phyloP scores from a whole-genome alignment of 1,140 invertebrate genomes.

The Coenobita brevimanus region DNA sequence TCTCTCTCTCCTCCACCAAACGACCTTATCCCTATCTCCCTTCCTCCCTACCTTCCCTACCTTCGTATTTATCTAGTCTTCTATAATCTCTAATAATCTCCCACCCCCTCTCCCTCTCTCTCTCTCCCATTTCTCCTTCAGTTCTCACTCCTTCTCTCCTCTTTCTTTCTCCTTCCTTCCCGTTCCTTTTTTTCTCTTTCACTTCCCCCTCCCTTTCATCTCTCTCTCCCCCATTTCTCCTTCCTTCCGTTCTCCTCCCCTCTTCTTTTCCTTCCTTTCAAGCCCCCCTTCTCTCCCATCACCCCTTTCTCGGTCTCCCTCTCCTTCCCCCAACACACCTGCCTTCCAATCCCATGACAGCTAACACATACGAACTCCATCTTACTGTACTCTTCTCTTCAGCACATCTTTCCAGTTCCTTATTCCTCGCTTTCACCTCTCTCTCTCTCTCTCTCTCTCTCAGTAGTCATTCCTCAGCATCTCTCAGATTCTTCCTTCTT shows the following conservation, averaged over 20 bases:
- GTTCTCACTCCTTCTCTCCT: no score
- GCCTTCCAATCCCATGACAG: neutral
- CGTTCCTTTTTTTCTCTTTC: neutral
- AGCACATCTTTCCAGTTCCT: neutral
- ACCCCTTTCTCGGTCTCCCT: neutral
- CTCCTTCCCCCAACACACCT: neutral
- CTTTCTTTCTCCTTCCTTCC: neutral
- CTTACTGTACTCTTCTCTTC: neutral
- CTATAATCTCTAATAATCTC: no score
- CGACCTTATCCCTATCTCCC: no score
- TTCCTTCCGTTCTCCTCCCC: neutral
- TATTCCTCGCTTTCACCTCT: neutral
- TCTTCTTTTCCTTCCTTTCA: neutral
- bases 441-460: neutral
- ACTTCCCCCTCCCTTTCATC: no score
- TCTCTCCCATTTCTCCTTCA: neutral
- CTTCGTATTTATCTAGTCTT: no score
- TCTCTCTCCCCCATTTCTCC: neutral
- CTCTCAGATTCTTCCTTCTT: neutral
- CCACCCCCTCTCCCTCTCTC: neutral
- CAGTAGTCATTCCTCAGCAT: neutral
- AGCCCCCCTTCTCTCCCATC: neutral
- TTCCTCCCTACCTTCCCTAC: no score
- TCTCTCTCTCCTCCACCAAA: slow-evolving; percentile 15
- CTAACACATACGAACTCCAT: neutral